Base-by-base conservation (phyloP, 2,888 invertebrate species). In the Euplagia quadripunctaria region DNA sequence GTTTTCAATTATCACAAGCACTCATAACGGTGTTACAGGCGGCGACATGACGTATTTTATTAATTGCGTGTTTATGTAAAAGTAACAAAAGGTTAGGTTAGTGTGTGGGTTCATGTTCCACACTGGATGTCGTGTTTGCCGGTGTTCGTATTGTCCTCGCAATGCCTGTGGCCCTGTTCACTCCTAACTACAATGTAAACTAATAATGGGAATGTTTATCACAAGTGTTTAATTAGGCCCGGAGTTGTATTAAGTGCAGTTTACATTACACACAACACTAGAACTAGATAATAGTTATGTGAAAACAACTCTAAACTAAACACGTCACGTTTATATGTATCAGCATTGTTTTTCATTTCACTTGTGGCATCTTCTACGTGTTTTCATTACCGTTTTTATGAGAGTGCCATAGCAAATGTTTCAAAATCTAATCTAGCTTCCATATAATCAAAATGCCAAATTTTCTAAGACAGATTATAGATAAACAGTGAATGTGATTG, bases 1-100 rank as follows among this genome's bases (percentile, higher is more conserved):
- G 17, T 71, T 71, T 63, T 67, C 58, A 20, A 74, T 73, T 72
- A 81, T 20, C n/a, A 42, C 9, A n/a, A 58, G 17, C 16, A 46
- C 49, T 66, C 49, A 49, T 66, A 12, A n/a, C 41, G 41, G 66
- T 46, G 49, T 61, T 16, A 49, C 52, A 64, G 16, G 46, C 58
- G 17, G 70, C 31, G 58, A 20, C 1, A 11, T n/a, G 12, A 64
- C 51, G 31, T 65, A 65, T 72, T 75, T 72, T 78, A 76, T 75
- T 69, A 77, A 76, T 79, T 63, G 83, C 64, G 66, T 76, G 78
- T 74, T 79, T 76, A 81, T 76, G 82, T 43, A 75, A 78, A 81
- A 76, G 65, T 31, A 51, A 71, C 66, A 72, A 61, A 73, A 67
- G 71, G 63, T 69, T 63, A 64, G 64, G 63, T 69, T 63, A 64